A percentile compares a stretch with the other conserved stretches of the same genome.
Evolutionary conservation across 2,888 invertebrate species (phyloP).

Genomic region (Hirtodrosophila histrioides): DNA sequence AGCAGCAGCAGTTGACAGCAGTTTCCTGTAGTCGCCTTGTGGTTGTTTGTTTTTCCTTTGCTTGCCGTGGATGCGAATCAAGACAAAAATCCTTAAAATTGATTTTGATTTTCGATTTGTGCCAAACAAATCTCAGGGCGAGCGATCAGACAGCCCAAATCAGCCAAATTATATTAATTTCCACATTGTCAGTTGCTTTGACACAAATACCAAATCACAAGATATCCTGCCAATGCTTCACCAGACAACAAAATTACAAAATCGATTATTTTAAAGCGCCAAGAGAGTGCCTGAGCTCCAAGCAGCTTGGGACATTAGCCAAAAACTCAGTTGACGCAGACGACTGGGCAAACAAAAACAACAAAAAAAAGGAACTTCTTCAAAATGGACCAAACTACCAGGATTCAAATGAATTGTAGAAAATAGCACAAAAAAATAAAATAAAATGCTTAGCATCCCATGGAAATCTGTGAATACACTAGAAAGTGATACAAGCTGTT

Average conservation of each 20-base stretch:
- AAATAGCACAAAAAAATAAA: constrained; percentile 2
- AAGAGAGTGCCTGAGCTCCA: not conserved
- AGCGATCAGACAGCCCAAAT: constrained; percentile 70
- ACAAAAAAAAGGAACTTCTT: constrained; percentile 42
- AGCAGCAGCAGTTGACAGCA: constrained; percentile 65
- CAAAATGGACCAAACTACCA: constrained; percentile 42
- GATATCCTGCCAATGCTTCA: constrained; percentile 42
- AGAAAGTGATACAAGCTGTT: constrained; percentile 3
- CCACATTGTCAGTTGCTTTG: constrained; percentile 74
- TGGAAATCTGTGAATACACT: constrained; percentile 18
- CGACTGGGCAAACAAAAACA: constrained; percentile 38
- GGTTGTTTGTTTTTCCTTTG: constrained; percentile 30
- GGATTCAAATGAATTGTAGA: constrained; percentile 35
- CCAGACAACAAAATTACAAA: constrained; percentile 59
- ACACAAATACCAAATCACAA: constrained; percentile 63
- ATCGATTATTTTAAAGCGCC: constrained; percentile 72
- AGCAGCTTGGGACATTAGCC: constrained; percentile 46
- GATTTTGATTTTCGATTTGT: constrained; percentile 74
- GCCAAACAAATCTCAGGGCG: constrained; percentile 61
- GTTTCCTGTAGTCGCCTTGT: constrained; percentile 37
- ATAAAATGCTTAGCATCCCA: not conserved
- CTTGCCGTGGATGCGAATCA: not conserved
- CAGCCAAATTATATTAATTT: constrained; percentile 79
- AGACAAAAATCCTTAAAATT: constrained; percentile 63
- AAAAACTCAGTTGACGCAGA: constrained; percentile 44